phyloP scores from a whole-genome alignment of 2,888 invertebrate species.

The Volucella inanis region DNA sequence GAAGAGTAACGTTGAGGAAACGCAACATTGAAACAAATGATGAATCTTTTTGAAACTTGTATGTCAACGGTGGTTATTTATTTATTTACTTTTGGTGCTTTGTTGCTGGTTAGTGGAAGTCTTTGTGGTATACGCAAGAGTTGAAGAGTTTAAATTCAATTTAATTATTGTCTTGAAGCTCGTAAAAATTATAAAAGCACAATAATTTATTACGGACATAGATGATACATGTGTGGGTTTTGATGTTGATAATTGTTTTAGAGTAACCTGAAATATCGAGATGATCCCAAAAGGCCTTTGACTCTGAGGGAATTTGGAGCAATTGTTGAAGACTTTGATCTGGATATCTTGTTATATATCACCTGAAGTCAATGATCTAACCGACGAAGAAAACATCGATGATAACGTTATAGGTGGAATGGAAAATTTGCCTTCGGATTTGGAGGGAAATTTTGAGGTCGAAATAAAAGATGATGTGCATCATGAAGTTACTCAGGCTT shows the following conservation, averaged over 20 bases:
- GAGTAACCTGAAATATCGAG: background rate
- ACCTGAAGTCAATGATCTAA: constrained; percentile 31
- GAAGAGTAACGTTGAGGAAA: background rate
- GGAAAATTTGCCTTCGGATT: constrained; percentile 21
- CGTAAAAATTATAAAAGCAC: constrained; percentile 11
- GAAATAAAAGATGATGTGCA: constrained; percentile 4
- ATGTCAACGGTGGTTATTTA: background rate
- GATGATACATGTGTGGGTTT: background rate
- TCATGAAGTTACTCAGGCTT: background rate
- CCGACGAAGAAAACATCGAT: constrained; percentile 33
- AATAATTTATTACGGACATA: background rate
- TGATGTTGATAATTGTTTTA: background rate
- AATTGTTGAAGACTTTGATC: constrained; percentile 31
- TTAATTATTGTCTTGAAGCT: background rate
- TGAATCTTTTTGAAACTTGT: background rate
- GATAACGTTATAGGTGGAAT: constrained; percentile 36
- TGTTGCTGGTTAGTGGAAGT: constrained; percentile 5
- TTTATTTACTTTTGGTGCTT: constrained; percentile 1
- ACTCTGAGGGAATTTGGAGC: constrained; percentile 30
- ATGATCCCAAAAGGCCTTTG: constrained; percentile 37
- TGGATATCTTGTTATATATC: constrained; percentile 26
- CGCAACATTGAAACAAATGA: background rate
- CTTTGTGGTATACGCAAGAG: background rate
- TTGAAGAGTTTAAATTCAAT: background rate
- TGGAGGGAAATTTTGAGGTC: constrained; percentile 24